These are phyloP conservation scores for Merodon equestris DNA, from an alignment of 2,888 invertebrate genomes.

Conservation along the genomic window DNA sequence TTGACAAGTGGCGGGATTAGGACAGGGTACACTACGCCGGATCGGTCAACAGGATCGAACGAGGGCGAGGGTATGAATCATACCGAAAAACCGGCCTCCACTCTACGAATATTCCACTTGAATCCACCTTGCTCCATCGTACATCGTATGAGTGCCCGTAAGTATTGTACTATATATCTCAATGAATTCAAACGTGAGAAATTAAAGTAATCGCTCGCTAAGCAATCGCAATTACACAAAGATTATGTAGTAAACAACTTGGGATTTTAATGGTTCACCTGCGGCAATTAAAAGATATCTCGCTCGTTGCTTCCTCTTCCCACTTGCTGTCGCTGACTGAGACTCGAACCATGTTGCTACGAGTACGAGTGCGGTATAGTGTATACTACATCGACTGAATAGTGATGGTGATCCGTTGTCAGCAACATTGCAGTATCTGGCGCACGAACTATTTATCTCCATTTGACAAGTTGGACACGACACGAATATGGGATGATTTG, in stretches of 20 bases:
- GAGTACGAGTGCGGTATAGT: too few species aligned
- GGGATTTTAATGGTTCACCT: conserved; percentile 56
- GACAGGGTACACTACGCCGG: conserved; percentile 10
- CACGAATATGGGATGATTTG: conserved; percentile 67
- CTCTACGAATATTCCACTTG: neutral
- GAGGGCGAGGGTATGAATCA: neutral
- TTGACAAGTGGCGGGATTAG: conserved; percentile 13
- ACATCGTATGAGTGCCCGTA: conserved; percentile 1
- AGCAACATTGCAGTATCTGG: conserved; percentile 45
- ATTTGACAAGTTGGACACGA: conserved; percentile 67
- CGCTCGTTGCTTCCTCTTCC: conserved; percentile 57
- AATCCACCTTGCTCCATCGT: conserved; percentile 31
- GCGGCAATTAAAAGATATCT: conserved; percentile 61
- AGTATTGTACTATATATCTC: conserved; percentile 2
- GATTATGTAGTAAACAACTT: conserved; percentile 44
- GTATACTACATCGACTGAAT: conserved; percentile 5
- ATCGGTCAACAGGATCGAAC: conserved; percentile 34
- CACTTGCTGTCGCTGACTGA: conserved; percentile 23
- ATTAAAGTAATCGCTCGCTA: conserved; percentile 56
- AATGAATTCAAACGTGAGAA: conserved; percentile 53
- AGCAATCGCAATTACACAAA: conserved; percentile 51
- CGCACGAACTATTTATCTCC: conserved; percentile 62
- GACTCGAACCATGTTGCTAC: too few species aligned
- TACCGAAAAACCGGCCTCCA: neutral
- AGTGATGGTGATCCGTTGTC: conserved; percentile 27